These are phyloP conservation scores for Hafferia zeledoni DNA, from an alignment of 2,797 vertebrate genomes.

Conservation along the genomic window DNA sequence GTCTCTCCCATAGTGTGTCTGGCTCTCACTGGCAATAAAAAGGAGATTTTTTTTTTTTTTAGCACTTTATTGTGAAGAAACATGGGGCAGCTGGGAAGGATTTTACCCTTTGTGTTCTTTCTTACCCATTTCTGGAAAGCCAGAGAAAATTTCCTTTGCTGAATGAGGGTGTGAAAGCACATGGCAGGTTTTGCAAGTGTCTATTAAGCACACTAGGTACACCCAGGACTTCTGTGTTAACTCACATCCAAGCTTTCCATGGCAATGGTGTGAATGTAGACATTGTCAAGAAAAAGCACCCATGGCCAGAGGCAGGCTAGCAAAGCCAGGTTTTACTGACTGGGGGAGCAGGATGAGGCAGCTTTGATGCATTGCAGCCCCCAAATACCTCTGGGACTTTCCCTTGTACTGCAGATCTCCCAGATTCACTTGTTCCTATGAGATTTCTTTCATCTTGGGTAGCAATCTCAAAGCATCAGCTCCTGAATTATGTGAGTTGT, in stretches of 20 bases:
- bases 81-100: background rate
- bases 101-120: background rate
- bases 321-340: background rate
- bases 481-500: background rate
- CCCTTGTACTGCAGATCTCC: background rate
- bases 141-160: background rate
- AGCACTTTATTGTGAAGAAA: background rate
- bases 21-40: background rate
- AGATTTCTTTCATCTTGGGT: background rate
- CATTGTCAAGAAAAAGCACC: background rate
- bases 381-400: background rate
- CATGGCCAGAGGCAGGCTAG: background rate
- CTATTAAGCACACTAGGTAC: background rate
- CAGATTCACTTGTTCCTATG: background rate
- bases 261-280: background rate
- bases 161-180: background rate
- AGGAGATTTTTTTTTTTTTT: background rate
- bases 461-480: background rate
- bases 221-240: background rate
- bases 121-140: fast-evolving
- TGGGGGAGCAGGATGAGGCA: background rate
- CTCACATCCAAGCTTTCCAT: background rate
- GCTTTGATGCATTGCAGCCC: background rate
- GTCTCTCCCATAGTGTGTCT: fast-evolving
- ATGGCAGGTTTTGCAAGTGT: background rate